Conservation (phyloP, 2,888 invertebrate genomes). For the Limenitis arthemis region DNA sequence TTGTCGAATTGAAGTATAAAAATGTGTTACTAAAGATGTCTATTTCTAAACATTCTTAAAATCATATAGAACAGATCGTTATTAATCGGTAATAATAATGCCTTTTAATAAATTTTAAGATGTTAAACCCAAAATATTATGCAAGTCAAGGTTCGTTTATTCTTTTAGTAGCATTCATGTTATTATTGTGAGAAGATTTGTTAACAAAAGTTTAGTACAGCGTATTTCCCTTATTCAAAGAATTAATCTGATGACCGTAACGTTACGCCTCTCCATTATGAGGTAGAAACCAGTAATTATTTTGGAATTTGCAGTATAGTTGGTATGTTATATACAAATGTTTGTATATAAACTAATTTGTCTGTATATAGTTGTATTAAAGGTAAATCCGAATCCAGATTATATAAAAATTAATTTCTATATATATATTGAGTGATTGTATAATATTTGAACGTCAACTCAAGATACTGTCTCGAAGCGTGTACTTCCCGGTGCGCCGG, state of each 20-base stretch:
- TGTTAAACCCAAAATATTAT: too few species aligned
- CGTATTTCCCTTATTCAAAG: conserved; percentile 54
- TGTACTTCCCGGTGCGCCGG: conserved; percentile 47
- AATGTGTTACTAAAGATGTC: too few species aligned
- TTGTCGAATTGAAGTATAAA: neutral
- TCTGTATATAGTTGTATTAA: too few species aligned
- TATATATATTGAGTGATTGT: neutral
- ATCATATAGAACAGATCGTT: too few species aligned
- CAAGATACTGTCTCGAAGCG: conserved; percentile 49
- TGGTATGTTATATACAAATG: neutral
- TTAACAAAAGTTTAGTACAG: conserved; percentile 45
- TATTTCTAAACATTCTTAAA: too few species aligned
- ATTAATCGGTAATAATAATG: too few species aligned
- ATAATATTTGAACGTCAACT: conserved; percentile 31
- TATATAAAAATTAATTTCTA: neutral
- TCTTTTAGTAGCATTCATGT: conserved; percentile 20
- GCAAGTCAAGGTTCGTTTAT: neutral
- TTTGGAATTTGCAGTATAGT: neutral
- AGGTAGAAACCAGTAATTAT: conserved; percentile 5
- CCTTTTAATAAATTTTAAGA: too few species aligned
- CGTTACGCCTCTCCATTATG: conserved; percentile 23
- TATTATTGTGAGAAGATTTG: conserved; percentile 28
- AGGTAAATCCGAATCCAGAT: neutral
- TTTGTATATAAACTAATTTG: neutral
- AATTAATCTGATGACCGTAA: conserved; percentile 42